Base-by-base conservation (phyloP, 2,888 invertebrate species). In the Dicroscelio sp. region DNA sequence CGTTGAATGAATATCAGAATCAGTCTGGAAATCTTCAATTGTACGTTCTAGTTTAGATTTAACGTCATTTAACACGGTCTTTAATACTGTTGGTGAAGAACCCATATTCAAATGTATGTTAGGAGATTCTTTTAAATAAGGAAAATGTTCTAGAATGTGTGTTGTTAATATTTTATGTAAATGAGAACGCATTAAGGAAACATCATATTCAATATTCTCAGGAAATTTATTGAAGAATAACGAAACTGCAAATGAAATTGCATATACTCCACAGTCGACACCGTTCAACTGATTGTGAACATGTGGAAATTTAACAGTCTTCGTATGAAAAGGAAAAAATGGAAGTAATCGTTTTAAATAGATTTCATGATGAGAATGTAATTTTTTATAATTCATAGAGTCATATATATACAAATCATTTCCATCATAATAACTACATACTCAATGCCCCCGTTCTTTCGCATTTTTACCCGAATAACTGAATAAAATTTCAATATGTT, bases 121-220 rank as follows among this genome's bases (percentile, higher is more conserved):
- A n/a, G n/a, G n/a, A n/a, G n/a, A n/a, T 38, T 38, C 8, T 38
- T 12, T 38, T 38, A 38, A 38, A 12, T 38, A 52, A n/a, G 78
- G 78, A 43, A 78, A 78, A 23, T 38, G 38, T 35, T 63, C n/a
- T 65, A 78, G 30, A n/a, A n/a, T n/a, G n/a, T n/a, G n/a, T n/a
- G n/a, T n/a, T n/a, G n/a, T n/a, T n/a, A 78, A 35, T 17, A 78
- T 63, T 78, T 63, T 38, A 48, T 78, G 48, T 23, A 78, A 65
- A 31, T 78, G 78, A 2, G 35, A 14, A 5, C 78, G 38, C 78
- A 78, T 78, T 30, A 30, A 8, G 6, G 30, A 14, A 23, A 63
- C 25, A 38, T 78, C 63, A 48, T 60, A 78, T 30, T 35, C 17
- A 10, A 78, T n/a, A 3, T 2, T 20, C n/a, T 60, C n/a, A 20